These are phyloP conservation scores for Subacronicta megacephala DNA, from an alignment of 2,888 invertebrate genomes.

Conservation along the genomic window DNA sequence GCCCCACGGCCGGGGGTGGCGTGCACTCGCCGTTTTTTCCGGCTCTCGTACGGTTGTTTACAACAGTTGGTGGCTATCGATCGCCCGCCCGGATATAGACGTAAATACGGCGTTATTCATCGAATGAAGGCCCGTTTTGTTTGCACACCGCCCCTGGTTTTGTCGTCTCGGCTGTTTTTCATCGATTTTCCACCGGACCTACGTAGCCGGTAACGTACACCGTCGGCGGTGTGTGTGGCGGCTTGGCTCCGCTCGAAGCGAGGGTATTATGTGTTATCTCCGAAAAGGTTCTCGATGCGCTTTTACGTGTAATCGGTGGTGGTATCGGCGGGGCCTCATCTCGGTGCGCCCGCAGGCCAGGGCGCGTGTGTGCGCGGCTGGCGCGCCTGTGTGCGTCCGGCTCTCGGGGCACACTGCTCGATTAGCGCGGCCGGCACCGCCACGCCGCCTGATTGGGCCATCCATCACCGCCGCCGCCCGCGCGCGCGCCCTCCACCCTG, in stretches of 20 bases:
- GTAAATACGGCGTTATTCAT: slow-evolving; percentile 81
- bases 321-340: slow-evolving; percentile 58
- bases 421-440: slow-evolving; percentile 86
- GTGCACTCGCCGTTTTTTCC: slow-evolving; percentile 78
- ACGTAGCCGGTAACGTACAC: slow-evolving; percentile 45
- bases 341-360: slow-evolving; percentile 57
- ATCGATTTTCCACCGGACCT: slow-evolving; percentile 79
- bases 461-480: slow-evolving; percentile 85
- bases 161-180: slow-evolving; percentile 78
- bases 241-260: slow-evolving; percentile 45
- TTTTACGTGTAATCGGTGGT: slow-evolving; percentile 75
- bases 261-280: slow-evolving; percentile 71
- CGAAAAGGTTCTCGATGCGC: slow-evolving; percentile 76
- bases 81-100: slow-evolving; percentile 79
- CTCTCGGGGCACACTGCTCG: slow-evolving; percentile 84
- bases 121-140: slow-evolving; percentile 69
- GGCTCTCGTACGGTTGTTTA: slow-evolving; percentile 81
- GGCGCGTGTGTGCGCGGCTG: slow-evolving; percentile 67
- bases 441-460: slow-evolving; percentile 89
- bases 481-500: slow-evolving; percentile 79
- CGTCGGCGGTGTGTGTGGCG: slow-evolving; percentile 40
- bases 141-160: slow-evolving; percentile 71
- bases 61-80: slow-evolving; percentile 88
- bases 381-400: slow-evolving; percentile 78
- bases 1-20: slow-evolving; percentile 80